Evolutionary conservation across 2,797 vertebrate genomes (phyloP), one percentile per base, ranked within the genome.

Genomic region (Oreochromis grahami): DNA sequence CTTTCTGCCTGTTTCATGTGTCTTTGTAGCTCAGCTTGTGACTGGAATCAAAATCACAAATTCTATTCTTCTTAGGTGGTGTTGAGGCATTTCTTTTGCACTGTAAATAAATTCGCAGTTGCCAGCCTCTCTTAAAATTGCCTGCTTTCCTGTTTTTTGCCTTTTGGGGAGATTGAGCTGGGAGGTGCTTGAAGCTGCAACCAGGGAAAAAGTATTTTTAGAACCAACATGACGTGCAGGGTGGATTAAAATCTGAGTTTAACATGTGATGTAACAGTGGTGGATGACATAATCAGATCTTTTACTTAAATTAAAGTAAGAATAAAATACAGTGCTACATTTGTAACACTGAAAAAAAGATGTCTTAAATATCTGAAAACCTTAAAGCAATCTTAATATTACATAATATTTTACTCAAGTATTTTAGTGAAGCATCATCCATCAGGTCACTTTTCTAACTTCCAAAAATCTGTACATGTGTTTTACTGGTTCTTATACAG

Each of bases 51-150:
- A 63, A 38, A 63, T 63, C 3, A 38, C 6, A 63, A 63, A 63
- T 63, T 63, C 1, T 63, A 21, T 21, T 63, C 0, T 0, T 38
- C 19, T 8, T 38, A 21, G 19, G 38, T 21, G n/a, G 34, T 65
- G 3, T 14, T 8, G 7, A 21, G 36, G n/a, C 36, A 13, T 41
- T 41, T 41, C 34, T 65, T 41, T 41, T 65, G 36, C 60, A 21
- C 19, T 38, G 34, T 21, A 65, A 65, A 41, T 41, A 21, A 41
- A 36, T 41, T 65, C 4, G 1, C n/a, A 41, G 60, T 38, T 41
- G 0, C 60, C 19, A 21, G 34, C 17, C 11, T 38, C 34, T 65
- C 7, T 65, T 21, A 65, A 65, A 41, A 21, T 21, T 5, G 3
- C 11, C 60, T 5, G 60, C 11, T 65, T 65, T 12, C 60, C 34